A percentile compares a stretch with the other conserved stretches of the same genome.
Conservation (phyloP, 2,888 invertebrate genomes). For the Halictus ligatus region DNA sequence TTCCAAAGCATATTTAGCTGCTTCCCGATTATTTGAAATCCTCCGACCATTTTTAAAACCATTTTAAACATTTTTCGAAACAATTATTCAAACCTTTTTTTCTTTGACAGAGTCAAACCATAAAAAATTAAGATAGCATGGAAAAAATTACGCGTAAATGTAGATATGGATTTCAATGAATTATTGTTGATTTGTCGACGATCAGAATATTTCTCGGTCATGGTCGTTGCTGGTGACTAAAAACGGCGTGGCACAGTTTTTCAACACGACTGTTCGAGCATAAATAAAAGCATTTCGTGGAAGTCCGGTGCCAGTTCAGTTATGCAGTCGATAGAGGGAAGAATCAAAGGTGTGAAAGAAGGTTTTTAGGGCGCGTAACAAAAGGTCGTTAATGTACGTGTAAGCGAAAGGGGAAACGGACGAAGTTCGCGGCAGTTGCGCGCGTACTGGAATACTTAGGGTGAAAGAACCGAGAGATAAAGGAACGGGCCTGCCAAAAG, state of each 20-base stretch:
- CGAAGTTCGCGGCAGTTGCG: slow-evolving; percentile 30
- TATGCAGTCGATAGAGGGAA: slow-evolving; percentile 25
- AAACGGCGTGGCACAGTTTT: background rate
- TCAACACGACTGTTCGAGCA: slow-evolving; percentile 28
- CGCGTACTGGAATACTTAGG: slow-evolving; percentile 38
- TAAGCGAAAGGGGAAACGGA: slow-evolving; percentile 28
- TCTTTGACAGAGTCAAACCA: too few species aligned
- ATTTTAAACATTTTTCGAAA: too few species aligned
- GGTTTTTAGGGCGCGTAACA: slow-evolving; percentile 52
- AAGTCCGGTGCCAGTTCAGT: slow-evolving; percentile 59
- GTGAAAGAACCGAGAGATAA: slow-evolving; percentile 50
- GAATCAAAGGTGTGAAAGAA: slow-evolving; percentile 28
- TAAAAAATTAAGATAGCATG: too few species aligned
- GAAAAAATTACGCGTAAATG: too few species aligned
- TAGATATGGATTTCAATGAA: too few species aligned
- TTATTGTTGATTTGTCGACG: too few species aligned
- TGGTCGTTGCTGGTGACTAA: background rate
- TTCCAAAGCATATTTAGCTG: too few species aligned
- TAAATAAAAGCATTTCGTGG: slow-evolving; percentile 63
- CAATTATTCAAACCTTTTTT: too few species aligned
- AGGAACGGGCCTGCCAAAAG: slow-evolving; percentile 52
- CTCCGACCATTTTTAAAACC: too few species aligned
- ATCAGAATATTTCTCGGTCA: background rate
- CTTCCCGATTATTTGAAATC: too few species aligned
- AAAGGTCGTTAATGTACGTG: slow-evolving; percentile 54